A percentile compares a stretch with the other conserved stretches of the same genome.
phyloP scores from a whole-genome alignment of 2,888 invertebrate genomes.

The Brachyptera putata region DNA sequence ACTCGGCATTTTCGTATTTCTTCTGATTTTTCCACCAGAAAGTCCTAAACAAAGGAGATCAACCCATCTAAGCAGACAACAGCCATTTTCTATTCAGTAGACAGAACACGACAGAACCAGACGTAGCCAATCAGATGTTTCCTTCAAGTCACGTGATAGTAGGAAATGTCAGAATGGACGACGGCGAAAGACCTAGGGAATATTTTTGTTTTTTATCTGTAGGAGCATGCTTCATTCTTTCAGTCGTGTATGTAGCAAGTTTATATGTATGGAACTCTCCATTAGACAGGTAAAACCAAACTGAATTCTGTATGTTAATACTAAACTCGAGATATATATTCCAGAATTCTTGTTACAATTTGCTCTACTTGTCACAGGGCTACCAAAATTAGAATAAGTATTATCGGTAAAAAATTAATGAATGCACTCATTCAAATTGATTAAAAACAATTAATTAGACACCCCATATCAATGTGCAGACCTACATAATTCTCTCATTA shows the following conservation, averaged over 20 bases:
- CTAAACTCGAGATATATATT: too few species aligned
- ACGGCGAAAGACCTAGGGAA: conserved; percentile 42
- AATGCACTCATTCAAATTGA: too few species aligned
- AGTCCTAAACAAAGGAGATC: conserved; percentile 76
- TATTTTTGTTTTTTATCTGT: conserved; percentile 58
- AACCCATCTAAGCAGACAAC: conserved; percentile 66
- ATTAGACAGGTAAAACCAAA: conserved; percentile 70
- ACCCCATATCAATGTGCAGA: too few species aligned
- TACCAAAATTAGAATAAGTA: too few species aligned
- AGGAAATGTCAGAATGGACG: conserved; percentile 41
- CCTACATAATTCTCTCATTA: too few species aligned
- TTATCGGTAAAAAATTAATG: too few species aligned
- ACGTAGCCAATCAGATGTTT: conserved; percentile 38
- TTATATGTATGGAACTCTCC: conserved; percentile 81
- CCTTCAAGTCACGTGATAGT: conserved; percentile 41
- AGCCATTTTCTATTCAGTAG: conserved; percentile 73
- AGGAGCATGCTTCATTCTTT: conserved; percentile 69
- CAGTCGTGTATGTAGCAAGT: conserved; percentile 78
- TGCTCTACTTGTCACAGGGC: too few species aligned
- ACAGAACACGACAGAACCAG: conserved; percentile 31
- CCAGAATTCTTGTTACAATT: too few species aligned
- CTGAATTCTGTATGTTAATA: too few species aligned
- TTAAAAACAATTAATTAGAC: too few species aligned
- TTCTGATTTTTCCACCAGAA: conserved; percentile 34
- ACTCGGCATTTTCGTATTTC: conserved; percentile 74